Evolutionary conservation across 2,113 vertebrate genomes (phyloP).

Genomic region (Lanius collurio): DNA sequence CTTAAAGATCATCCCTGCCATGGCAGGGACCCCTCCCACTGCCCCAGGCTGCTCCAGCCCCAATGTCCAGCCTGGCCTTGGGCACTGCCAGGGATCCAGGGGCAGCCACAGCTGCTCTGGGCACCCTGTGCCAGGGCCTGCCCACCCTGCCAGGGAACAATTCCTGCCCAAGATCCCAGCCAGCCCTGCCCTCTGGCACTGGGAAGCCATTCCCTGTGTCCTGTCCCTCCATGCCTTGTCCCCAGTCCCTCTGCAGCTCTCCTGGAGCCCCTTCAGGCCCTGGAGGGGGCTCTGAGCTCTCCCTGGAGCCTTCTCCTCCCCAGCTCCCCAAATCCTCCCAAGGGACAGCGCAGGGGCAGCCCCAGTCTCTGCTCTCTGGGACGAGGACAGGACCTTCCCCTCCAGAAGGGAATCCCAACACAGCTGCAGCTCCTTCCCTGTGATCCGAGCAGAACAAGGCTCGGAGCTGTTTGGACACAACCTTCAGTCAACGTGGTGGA

Average conservation of each 20-base stretch:
- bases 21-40: not conserved
- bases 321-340: not conserved
- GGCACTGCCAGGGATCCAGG: not conserved
- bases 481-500: accelerated
- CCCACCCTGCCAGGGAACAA: not conserved
- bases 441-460: not conserved
- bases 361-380: not conserved
- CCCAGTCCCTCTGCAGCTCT: not conserved
- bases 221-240: not conserved
- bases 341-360: not conserved
- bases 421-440: not conserved
- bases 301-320: not conserved
- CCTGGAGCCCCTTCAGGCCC: not conserved
- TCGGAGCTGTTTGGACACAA: not conserved
- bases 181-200: accelerated
- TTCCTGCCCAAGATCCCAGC: not conserved
- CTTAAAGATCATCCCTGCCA: not conserved
- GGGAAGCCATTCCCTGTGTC: not conserved
- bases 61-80: not conserved
- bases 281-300: not conserved
- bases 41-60: not conserved
- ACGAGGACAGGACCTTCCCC: not conserved
- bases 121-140: not conserved
- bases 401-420: not conserved
- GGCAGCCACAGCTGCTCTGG: not conserved